Evolutionary conservation across 2,113 vertebrate species (phyloP).

Genomic region (Macheiramphus alcinus): DNA sequence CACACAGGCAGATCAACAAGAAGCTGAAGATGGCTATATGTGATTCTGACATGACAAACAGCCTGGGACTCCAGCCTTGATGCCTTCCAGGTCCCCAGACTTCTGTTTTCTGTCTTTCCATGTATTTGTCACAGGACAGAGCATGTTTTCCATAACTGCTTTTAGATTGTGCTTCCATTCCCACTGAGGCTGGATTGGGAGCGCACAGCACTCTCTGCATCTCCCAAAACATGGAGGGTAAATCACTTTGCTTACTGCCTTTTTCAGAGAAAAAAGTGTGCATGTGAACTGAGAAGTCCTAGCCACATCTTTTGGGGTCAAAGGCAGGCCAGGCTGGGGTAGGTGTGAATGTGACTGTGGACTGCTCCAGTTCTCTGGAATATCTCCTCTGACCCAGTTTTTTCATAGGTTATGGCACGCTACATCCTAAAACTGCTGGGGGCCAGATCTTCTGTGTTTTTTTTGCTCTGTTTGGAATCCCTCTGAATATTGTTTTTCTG

Average conservation of each 20-base stretch:
- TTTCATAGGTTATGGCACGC: constrained; percentile 64
- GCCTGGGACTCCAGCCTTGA: not conserved
- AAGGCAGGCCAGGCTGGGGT: not conserved
- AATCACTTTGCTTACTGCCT: not conserved
- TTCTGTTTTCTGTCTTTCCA: not conserved
- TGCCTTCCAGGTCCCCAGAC: not conserved
- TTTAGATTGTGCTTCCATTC: not conserved
- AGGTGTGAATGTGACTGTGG: not conserved
- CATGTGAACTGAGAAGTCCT: not conserved
- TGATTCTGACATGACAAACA: not conserved
- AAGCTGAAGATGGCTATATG: not conserved
- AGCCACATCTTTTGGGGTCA: not conserved
- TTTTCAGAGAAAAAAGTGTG: not conserved
- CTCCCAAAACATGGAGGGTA: not conserved
- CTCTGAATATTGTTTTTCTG: constrained; percentile 70
- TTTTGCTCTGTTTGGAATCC: constrained; percentile 69
- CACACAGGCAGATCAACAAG: not conserved
- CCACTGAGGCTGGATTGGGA: not conserved
- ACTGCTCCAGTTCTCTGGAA: not conserved
- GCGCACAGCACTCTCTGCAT: not conserved
- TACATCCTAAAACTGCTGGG: constrained; percentile 58
- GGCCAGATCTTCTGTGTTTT: constrained; percentile 74
- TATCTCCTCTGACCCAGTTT: not conserved
- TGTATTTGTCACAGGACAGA: not conserved
- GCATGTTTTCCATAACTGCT: not conserved